Evolutionary conservation across 2,113 vertebrate species (phyloP).

Genomic region (Marmota monax): DNA sequence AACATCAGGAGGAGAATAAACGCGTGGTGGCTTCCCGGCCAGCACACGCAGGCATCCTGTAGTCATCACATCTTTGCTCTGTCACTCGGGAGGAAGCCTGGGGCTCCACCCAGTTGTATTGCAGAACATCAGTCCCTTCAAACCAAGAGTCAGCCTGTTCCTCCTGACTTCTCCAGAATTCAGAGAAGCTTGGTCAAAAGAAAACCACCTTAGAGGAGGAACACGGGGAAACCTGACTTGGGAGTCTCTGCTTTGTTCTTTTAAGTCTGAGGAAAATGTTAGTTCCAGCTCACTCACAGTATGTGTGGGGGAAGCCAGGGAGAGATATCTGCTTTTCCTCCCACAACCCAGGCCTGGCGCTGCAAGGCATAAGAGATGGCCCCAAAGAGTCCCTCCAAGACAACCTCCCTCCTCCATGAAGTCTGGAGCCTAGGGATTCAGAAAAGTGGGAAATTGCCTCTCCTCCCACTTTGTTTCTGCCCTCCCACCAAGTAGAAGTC

Average conservation of each 20-base stretch:
- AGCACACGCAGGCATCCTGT: rapidly evolving
- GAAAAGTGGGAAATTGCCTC: not conserved
- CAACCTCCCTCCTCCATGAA: not conserved
- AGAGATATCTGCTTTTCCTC: not conserved
- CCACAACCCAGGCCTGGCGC: too few relatives aligned
- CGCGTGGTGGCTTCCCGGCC: not conserved
- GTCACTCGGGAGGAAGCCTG: not conserved
- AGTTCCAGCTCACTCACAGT: not conserved
- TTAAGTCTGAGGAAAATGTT: not conserved
- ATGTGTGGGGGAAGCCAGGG: not conserved
- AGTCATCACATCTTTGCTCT: rapidly evolving
- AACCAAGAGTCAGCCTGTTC: not conserved
- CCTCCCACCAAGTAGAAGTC: not conserved
- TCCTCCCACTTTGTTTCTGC: not conserved
- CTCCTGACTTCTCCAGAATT: constrained; percentile 54
- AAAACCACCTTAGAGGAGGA: not conserved
- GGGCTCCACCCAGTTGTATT: not conserved
- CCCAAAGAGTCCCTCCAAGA: not conserved
- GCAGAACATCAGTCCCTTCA: not conserved
- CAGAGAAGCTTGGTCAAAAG: constrained; percentile 53
- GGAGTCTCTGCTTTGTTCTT: not conserved
- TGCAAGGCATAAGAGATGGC: not conserved
- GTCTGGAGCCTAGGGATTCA: not conserved
- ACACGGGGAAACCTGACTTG: not conserved
- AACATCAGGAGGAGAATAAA: not conserved